Evolutionary conservation across 2,888 invertebrate species (phyloP), one percentile per base, ranked within the genome.

Genomic region (Gastracanthus pulcherrimus): DNA sequence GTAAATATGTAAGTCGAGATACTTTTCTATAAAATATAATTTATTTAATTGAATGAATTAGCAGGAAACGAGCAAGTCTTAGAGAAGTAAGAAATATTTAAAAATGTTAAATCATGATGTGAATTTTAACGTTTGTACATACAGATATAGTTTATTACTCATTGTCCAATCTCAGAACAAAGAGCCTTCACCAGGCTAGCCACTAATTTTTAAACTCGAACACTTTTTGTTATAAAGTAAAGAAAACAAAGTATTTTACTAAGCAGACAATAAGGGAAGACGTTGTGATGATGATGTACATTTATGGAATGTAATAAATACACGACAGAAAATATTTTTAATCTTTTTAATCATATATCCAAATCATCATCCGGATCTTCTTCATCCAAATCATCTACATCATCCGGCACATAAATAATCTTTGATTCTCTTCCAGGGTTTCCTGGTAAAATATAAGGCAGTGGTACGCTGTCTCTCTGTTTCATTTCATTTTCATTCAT

Each of bases 351-450:
- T 82, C 26, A 82, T 51, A 80, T 80, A 80, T 84, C 72, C 82
- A 97, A 92, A 92, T 97, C 97, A 90, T 97, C 96, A 93, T 97
- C 97, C 1, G 97, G 97, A 92, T 97, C 96, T 92, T 97, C 97
- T 87, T 96, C 96, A 88, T 97, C 97, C 93, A 96, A 95, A 89
- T 97, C 97, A 90, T 97, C 97, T 1, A 94, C 93, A 75, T 94
- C 94, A 91, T 97, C 97, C 11, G 96, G 95, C 84, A 95, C 93
- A 88, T 97, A 97, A 85, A 94, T 93, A 45, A 97, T 95, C 88
- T 94, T 94, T 1, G 89, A 89, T 55, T 86, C 85, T 55, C 85
- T 86, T 7, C 80, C 80, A 60, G 84, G 45, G 78, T 84, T 87
- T 16, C 84, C 72, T 38, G 83, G 83, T 9, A 85, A 48, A 4